Percentiles rank a stretch among this genome's conserved stretches.
These are phyloP conservation scores for Athalia circularis DNA, from an alignment of 2,888 invertebrate genomes.

Conservation along the genomic window DNA sequence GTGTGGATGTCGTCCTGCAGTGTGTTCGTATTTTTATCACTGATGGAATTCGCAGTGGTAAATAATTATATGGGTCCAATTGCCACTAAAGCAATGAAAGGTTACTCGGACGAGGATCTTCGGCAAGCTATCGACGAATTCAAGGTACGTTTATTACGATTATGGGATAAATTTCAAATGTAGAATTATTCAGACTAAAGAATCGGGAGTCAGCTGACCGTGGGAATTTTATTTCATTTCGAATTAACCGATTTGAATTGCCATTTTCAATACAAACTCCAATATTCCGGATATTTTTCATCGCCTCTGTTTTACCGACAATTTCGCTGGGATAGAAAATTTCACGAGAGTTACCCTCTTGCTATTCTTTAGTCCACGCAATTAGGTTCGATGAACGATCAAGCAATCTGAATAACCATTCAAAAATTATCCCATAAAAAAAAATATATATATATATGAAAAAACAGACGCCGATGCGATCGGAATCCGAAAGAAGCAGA, in stretches of 20 bases:
- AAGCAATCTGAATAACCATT: not conserved
- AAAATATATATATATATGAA: slow-evolving; percentile 2
- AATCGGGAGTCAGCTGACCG: slow-evolving; percentile 42
- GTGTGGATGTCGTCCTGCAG: slow-evolving; percentile 96
- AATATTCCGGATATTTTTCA: too few species aligned
- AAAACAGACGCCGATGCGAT: slow-evolving; percentile 71
- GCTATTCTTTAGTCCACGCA: too few species aligned
- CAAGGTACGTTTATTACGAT: slow-evolving; percentile 76
- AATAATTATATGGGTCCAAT: slow-evolving; percentile 93
- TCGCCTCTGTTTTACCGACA: too few species aligned
- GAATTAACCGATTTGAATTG: not conserved
- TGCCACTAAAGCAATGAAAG: slow-evolving; percentile 92
- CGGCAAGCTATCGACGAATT: slow-evolving; percentile 84
- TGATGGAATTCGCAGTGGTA: slow-evolving; percentile 93
- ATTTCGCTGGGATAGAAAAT: too few species aligned
- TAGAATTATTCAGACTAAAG: too few species aligned
- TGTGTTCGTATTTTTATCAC: slow-evolving; percentile 91
- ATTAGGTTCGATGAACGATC: not conserved
- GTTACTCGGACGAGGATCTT: slow-evolving; percentile 90
- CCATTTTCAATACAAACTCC: too few species aligned
- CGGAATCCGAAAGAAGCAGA: slow-evolving; percentile 69
- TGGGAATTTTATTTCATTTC: not conserved
- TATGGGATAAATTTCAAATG: too few species aligned
- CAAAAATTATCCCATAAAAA: slow-evolving; percentile 2
- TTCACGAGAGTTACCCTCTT: too few species aligned